Base-by-base conservation (phyloP, 1,140 invertebrate species). In the Episyrphus balteatus region DNA sequence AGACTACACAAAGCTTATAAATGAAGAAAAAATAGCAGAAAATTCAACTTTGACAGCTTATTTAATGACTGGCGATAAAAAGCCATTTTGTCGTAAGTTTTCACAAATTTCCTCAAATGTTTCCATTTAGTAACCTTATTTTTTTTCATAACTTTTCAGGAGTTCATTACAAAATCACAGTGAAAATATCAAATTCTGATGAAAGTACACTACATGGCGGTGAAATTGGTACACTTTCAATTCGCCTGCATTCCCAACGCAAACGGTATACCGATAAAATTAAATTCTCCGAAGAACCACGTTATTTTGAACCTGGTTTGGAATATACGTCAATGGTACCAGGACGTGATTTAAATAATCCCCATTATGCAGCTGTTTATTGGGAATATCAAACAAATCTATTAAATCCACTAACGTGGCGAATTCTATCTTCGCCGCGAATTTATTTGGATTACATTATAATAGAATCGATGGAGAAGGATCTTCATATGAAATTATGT, bases 361-460 rank as follows among this genome's bases (percentile, higher is more conserved):
- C 86, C 1, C 66, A 66, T 12, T 73, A 78, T 8, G 78, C 81
- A 1, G 76, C 82, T 50, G 74, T 90, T 1, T 76, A 82, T 52
- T 90, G 85, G 85, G 77, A 81, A 53, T 86, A 86, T 52, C 77
- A 82, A 49, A 81, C 80, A 1, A 86, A 78, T 44, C 58, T 87
- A 9, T 76, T 89, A 48, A 90, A 89, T 66, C 85, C 86, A 1
- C 74, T 90, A 34, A 88, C 86, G 0, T 90, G 86, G 87, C 72
- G 87, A 46, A 64, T 88, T 6, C 66, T 89, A 9, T 74, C 81
- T 44, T 78, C 77, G 14, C 82, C 86, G 1, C 76, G 77, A 44
- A 77, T 84, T 33, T 84, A 81, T 54, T 66, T 88, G 26, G 77
- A 81, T 30, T 80, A 79, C 40, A 61, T 88, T n/a, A 76, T 75